Evolutionary conservation across 1,140 invertebrate genomes (phyloP), one percentile per base, ranked within the genome.

Genomic region (Phenacoccus solenopsis): DNA sequence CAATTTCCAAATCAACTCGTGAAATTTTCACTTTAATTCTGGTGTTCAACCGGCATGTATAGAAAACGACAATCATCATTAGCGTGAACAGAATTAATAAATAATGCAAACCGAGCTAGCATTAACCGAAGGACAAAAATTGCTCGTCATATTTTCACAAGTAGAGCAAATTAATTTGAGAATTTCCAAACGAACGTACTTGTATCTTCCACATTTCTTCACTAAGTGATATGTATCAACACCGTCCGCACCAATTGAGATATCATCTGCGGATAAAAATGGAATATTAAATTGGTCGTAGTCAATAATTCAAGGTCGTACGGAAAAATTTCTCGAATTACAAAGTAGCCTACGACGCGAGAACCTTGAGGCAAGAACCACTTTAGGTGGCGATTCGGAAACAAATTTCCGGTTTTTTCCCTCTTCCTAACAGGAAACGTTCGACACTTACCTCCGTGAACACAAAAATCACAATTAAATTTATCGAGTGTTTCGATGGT

Each of bases 401-500:
- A n/a, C n/a, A n/a, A n/a, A n/a, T n/a, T 22, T 67, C 28, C 2
- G 10, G 2, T 16, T 67, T 59, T 59, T 59, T 12, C 5, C 35
- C 10, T 10, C n/a, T n/a, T n/a, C n/a, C n/a, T n/a, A n/a, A n/a
- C 16, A 13, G 25, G 28, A 2, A 68, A 20, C 12, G n/a, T n/a
- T n/a, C n/a, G n/a, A n/a, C 7, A 70, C 80, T 78, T 79, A 92
- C 90, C 90, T 76, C 96, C 98, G 83, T 99, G 98, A 72, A 98
- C 96, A 86, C 98, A 99, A 82, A 98, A 99, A 81, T 98, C 94
- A 84, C 96, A 98, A 76, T 94, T 85, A 78, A 98, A 90, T 81
- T 96, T 89, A 78, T 99, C 94, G 75, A 99, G 82, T 1, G 96
- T 98, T 78, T 98, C 96, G 69, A 98, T 80, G 10, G 94, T 97